phyloP scores from a whole-genome alignment of 2,113 vertebrate genomes.

The Perccottus glenii region DNA sequence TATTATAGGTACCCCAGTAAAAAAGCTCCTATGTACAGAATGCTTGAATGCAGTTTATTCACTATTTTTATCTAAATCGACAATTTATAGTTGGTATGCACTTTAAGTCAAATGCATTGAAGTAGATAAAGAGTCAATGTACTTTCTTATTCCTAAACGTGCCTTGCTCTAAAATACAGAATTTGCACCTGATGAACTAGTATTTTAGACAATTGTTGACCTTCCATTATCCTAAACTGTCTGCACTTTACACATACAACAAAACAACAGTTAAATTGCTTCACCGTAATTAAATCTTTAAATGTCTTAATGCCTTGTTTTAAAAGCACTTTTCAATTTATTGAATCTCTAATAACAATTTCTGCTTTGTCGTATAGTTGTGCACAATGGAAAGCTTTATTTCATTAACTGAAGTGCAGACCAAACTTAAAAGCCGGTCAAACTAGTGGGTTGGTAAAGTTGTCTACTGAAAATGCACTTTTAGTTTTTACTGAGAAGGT shows the following conservation, averaged over 20 bases:
- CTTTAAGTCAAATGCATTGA: conserved; percentile 48
- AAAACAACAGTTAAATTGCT: conserved; percentile 9
- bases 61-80: neutral
- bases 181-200: conserved; percentile 53
- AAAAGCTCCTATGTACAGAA: neutral
- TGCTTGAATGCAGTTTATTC: neutral
- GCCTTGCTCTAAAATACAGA: conserved; percentile 70
- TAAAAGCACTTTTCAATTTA: conserved; percentile 35
- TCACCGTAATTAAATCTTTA: conserved; percentile 5
- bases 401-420: conserved; percentile 57
- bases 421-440: conserved; percentile 66
- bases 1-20: conserved; percentile 9
- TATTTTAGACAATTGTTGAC: conserved; percentile 34
- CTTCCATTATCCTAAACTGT: conserved; percentile 30
- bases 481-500: conserved; percentile 42
- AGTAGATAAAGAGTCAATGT: conserved; percentile 46
- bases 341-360: conserved; percentile 4
- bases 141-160: conserved; percentile 62
- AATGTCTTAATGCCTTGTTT: conserved; percentile 13
- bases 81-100: conserved; percentile 25
- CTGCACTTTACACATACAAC: conserved; percentile 58
- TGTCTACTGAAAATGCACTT: conserved; percentile 69
- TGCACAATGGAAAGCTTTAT: conserved; percentile 14
- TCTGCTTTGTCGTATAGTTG: neutral
- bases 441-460: conserved; percentile 25